Evolutionary conservation across 2,113 vertebrate genomes (phyloP).

Genomic region (Papio anubis): DNA sequence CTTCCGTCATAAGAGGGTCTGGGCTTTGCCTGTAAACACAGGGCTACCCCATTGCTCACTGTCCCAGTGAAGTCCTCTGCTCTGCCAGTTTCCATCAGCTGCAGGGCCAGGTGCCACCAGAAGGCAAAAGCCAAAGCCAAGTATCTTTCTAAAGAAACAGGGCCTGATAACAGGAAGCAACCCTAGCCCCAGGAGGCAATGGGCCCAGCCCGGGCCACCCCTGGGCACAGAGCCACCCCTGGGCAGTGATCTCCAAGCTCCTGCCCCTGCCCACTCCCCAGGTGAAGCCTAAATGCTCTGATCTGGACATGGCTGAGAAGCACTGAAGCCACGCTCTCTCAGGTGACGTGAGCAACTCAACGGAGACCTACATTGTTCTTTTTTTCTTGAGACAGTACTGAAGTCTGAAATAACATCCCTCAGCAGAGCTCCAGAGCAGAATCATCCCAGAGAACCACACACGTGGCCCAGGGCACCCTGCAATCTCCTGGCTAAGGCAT

Average conservation of each 20-base stretch:
- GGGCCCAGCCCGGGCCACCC: background rate
- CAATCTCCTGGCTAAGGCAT: background rate
- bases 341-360: rapidly evolving
- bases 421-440: background rate
- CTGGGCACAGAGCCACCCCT: background rate
- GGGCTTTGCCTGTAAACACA: background rate
- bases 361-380: background rate
- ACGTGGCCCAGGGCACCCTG: background rate
- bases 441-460: background rate
- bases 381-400: background rate
- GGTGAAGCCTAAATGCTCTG: background rate
- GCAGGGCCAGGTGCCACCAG: background rate
- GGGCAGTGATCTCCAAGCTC: background rate
- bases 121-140: background rate
- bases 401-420: background rate
- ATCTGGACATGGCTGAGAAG: background rate
- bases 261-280: background rate
- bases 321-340: background rate
- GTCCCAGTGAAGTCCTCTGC: background rate
- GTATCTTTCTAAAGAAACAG: background rate
- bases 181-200: background rate
- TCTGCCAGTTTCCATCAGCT: background rate
- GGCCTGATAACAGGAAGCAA: background rate
- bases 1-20: background rate
- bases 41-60: background rate